Conservation (phyloP, 2,888 invertebrate genomes). For the Sericinus montela region DNA sequence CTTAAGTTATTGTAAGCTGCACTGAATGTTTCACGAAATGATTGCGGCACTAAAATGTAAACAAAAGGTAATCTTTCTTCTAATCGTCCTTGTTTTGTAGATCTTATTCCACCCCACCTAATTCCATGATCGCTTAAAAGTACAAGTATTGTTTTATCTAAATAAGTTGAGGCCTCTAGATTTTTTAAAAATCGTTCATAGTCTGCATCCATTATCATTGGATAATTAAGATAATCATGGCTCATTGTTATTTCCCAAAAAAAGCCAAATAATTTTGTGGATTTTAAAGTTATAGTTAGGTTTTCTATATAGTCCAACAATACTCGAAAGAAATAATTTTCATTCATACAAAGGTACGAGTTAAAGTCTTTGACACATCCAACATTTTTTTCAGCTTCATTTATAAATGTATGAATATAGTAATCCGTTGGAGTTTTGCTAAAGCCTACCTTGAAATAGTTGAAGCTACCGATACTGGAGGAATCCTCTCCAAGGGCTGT, state of each 20-base stretch:
- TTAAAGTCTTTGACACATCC: slow-evolving; percentile 80
- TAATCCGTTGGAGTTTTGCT: slow-evolving; percentile 86
- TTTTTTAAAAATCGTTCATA: slow-evolving; percentile 77
- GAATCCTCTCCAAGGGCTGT: slow-evolving; percentile 91
- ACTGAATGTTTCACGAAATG: slow-evolving; percentile 81
- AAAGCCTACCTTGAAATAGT: slow-evolving; percentile 86
- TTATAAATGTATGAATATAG: slow-evolving; percentile 85
- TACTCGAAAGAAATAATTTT: slow-evolving; percentile 81
- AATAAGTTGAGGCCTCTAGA: slow-evolving; percentile 60
- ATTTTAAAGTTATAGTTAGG: slow-evolving; percentile 75
- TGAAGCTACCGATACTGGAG: slow-evolving; percentile 85
- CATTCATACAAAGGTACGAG: slow-evolving; percentile 82
- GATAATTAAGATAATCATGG: slow-evolving; percentile 88
- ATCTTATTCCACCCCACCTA: slow-evolving; percentile 87
- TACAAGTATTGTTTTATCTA: slow-evolving; percentile 83
- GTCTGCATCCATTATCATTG: slow-evolving; percentile 83
- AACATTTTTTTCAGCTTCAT: slow-evolving; percentile 75
- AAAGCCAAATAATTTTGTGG: slow-evolving; percentile 84
- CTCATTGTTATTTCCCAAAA: slow-evolving; percentile 90
- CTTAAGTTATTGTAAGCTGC: slow-evolving; percentile 80
- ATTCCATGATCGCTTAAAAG: slow-evolving; percentile 94
- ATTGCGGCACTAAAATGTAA: slow-evolving; percentile 83
- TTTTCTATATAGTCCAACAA: slow-evolving; percentile 83
- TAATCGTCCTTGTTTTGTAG: slow-evolving; percentile 88
- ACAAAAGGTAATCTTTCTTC: slow-evolving; percentile 92